Evolutionary conservation across 2,113 vertebrate species (phyloP).

Genomic region (Petromus typicus): DNA sequence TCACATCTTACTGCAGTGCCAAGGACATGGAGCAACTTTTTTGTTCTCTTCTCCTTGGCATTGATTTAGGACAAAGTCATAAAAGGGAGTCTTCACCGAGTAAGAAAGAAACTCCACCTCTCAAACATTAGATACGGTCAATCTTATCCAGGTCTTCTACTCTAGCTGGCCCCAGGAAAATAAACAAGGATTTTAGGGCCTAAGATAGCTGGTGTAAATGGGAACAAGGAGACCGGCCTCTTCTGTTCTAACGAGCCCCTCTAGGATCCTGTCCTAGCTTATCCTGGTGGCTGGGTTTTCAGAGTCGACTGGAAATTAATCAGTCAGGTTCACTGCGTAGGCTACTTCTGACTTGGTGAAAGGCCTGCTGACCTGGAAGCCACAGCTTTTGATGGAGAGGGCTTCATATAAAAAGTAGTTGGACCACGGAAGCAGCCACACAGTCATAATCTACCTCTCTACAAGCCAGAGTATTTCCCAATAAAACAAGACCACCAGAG

Average conservation of each 20-base stretch:
- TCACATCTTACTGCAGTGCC: neutral
- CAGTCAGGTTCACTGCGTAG: slow-evolving; percentile 87
- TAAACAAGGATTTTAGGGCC: slow-evolving; percentile 28
- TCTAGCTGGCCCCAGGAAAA: slow-evolving; percentile 47
- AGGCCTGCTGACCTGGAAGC: slow-evolving; percentile 84
- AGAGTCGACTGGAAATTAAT: slow-evolving; percentile 84
- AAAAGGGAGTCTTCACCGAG: neutral
- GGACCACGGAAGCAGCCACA: slow-evolving; percentile 70
- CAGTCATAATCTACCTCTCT: slow-evolving; percentile 36
- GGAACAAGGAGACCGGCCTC: slow-evolving; percentile 24
- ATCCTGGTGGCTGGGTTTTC: slow-evolving; percentile 81
- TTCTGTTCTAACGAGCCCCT: slow-evolving; percentile 85
- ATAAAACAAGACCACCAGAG: slow-evolving; percentile 4
- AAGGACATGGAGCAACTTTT: neutral
- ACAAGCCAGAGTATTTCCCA: slow-evolving; percentile 24
- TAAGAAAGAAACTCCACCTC: slow-evolving; percentile 15
- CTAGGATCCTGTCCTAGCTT: slow-evolving; percentile 85
- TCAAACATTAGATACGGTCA: neutral
- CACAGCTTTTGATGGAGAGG: slow-evolving; percentile 78
- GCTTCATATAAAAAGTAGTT: slow-evolving; percentile 45
- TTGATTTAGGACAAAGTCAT: neutral
- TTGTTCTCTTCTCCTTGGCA: neutral
- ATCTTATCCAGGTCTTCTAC: slow-evolving; percentile 28
- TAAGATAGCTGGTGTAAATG: neutral
- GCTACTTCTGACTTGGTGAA: slow-evolving; percentile 82